Base-by-base conservation (phyloP, 2,797 vertebrate species). In the Anableps anableps region DNA sequence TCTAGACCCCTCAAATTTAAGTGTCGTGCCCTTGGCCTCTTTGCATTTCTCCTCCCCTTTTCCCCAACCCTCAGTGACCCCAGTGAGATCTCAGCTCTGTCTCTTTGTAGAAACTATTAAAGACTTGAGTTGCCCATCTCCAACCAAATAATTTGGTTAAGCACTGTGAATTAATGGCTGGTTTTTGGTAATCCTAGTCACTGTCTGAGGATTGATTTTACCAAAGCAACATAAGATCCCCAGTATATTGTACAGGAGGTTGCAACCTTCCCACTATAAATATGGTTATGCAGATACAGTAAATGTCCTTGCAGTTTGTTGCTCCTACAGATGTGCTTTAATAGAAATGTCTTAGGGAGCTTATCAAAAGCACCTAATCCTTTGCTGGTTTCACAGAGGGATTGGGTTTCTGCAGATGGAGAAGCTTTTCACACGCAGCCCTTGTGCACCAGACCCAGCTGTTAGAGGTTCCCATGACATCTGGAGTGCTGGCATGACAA, bases 321-420 rank as follows among this genome's bases (percentile, higher is more conserved):
- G 29, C 76, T 74, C 55, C 64, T 88, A 80, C 92, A 93, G 89
- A 93, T 94, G 90, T 93, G 89, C 87, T 90, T 85, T 75, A 91
- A 95, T 95, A 95, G 93, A 95, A 95, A 93, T 91, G 93, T 96
- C 93, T 94, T 78, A 83, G 93, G 88, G 90, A 94, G 92, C 94
- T 95, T 95, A 96, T 96, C 95, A 96, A 95, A 96, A 94, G 93
- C 92, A 86, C 38, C 77, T 95, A 95, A 96, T 95, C 95, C 95
- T 89, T 70, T 34, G 86, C 91, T 89, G 91, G 83, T 94, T 96
- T 96, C 96, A 96, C 96, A 96, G 96, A 96, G 93, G 92, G 94
- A 96, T 96, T 88, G 86, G 62, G 94, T 96, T 96, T 95, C 96
- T 83, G 89, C 94, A 94, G 84, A 94, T 94, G 92, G 93, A 92